Base-by-base conservation (phyloP, 53 echinoderm and acorn worm genomes). In the Apostichopus leukothele region DNA sequence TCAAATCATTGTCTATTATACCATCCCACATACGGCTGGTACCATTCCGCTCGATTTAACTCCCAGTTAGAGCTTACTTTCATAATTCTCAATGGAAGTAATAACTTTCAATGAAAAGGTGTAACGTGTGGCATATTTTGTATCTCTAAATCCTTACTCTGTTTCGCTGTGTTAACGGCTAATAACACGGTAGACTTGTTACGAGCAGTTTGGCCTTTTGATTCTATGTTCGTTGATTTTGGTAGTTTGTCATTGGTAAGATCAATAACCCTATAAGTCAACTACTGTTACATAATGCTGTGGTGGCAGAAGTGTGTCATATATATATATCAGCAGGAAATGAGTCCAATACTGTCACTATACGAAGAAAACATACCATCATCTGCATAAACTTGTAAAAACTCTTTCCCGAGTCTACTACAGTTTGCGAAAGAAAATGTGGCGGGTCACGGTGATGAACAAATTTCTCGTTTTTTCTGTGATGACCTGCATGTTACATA, bases 161-260 rank as follows among this genome's bases (percentile, higher is more conserved):
- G 59, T 54, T 55, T 81, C 81, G 81, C 81, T 81, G 81, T 81
- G 81, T 81, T 81, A 81, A 81, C 81, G 81, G 81, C 53, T 81
- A 55, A 53, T 59, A 81, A 59, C 59, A 81, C 81, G 81, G 52
- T 81, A 54, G 81, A 81, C 16, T 81, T 81, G 81, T 81, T 81
- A 22, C 81, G 11, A 81, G 55, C 71, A 14, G 20, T 81, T 81
- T 81, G 55, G 21, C 54, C 59, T 53, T 13, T 12, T 52, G 11
- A 63, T 63, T 63, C 11, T 63, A 4, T 13, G 63, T 63, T 63
- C 63, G 11, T 71, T 71, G 18, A 71, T n/a, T n/a, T n/a, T 71
- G 18, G 18, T 71, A 71, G 14, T 71, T 16, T 18, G 21, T 18
- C 16, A 71, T 71, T 71, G 16, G 71, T 71, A 18, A 71, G 71